Evolutionary conservation across 1,140 invertebrate species (phyloP).

Genomic region (Lordiphosa clarofinis): DNA sequence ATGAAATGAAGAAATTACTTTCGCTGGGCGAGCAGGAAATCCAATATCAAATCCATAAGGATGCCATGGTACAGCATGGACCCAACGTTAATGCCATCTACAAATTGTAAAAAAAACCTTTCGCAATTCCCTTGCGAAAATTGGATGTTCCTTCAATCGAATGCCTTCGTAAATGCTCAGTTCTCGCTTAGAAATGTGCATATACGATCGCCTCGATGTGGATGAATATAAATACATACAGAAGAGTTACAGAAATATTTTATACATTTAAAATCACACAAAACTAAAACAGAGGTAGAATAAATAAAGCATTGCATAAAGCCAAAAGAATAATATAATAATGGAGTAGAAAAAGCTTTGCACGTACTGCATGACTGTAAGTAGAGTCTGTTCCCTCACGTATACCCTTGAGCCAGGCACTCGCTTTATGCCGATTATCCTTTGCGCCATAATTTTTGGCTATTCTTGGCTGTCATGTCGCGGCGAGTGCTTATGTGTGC

Average conservation of each 20-base stretch:
- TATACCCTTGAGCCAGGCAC: slow-evolving; percentile 17
- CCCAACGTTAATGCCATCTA: slow-evolving; percentile 91
- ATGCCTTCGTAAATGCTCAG: slow-evolving; percentile 41
- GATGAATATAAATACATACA: not conserved
- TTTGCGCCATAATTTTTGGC: slow-evolving; percentile 63
- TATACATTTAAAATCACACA: slow-evolving; percentile 9
- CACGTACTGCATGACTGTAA: slow-evolving; percentile 15
- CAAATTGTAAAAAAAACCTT: slow-evolving; percentile 31
- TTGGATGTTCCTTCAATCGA: not conserved
- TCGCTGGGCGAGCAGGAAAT: slow-evolving; percentile 80
- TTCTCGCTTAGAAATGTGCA: slow-evolving; percentile 37
- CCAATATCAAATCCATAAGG: slow-evolving; percentile 91
- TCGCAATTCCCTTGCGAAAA: too few relatives aligned
- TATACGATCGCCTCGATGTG: slow-evolving; percentile 30
- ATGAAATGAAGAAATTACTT: slow-evolving; percentile 91
- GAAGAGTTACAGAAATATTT: slow-evolving; percentile 9
- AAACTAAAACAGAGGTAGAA: slow-evolving; percentile 12
- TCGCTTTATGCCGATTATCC: slow-evolving; percentile 56
- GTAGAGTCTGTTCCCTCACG: slow-evolving; percentile 17
- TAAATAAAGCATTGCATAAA: slow-evolving; percentile 47
- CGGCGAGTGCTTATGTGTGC: slow-evolving; percentile 27
- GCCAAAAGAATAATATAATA: slow-evolving; percentile 6
- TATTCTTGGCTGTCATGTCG: slow-evolving; percentile 35
- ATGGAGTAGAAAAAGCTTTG: slow-evolving; percentile 18
- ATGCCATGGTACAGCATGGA: slow-evolving; percentile 91